These are phyloP conservation scores for Saguinus midas DNA, from an alignment of 2,113 vertebrate genomes.

Conservation along the genomic window DNA sequence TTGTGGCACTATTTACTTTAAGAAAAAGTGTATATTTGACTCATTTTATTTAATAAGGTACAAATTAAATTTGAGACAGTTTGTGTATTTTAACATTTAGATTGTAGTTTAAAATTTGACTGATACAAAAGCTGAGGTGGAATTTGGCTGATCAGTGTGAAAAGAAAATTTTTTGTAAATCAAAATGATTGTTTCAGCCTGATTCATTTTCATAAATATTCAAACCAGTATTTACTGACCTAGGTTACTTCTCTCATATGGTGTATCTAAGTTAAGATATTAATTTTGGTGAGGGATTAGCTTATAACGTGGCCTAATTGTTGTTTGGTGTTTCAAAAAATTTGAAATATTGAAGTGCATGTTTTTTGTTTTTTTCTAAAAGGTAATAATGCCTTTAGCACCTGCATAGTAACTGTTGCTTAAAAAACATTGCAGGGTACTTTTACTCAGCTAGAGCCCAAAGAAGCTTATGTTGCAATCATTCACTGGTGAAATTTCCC, in stretches of 20 bases:
- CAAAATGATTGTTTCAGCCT: constrained; percentile 57
- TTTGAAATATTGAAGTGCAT: constrained; percentile 30
- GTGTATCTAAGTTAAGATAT: constrained; percentile 49
- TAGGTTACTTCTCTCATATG: constrained; percentile 37
- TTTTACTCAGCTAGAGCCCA: not conserved
- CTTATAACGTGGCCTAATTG: constrained; percentile 33
- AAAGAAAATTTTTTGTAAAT: constrained; percentile 42
- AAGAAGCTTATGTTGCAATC: not conserved
- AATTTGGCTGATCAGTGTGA: constrained; percentile 55
- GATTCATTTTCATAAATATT: constrained; percentile 66
- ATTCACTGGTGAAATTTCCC: not conserved
- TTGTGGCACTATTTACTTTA: not conserved
- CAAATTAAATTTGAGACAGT: constrained; percentile 31
- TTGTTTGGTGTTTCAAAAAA: constrained; percentile 41
- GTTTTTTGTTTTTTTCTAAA: not conserved
- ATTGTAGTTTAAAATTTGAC: constrained; percentile 42
- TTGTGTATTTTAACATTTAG: constrained; percentile 49
- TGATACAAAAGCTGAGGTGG: constrained; percentile 27
- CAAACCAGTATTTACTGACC: constrained; percentile 67
- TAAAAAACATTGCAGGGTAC: constrained; percentile 1
- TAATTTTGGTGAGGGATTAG: constrained; percentile 54
- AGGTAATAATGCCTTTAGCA: constrained; percentile 5
- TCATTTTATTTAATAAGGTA: constrained; percentile 49
- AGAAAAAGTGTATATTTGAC: constrained; percentile 5
- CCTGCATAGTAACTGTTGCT: not conserved